phyloP scores from a whole-genome alignment of 1,140 invertebrate genomes.

The Zaprionus taronus region DNA sequence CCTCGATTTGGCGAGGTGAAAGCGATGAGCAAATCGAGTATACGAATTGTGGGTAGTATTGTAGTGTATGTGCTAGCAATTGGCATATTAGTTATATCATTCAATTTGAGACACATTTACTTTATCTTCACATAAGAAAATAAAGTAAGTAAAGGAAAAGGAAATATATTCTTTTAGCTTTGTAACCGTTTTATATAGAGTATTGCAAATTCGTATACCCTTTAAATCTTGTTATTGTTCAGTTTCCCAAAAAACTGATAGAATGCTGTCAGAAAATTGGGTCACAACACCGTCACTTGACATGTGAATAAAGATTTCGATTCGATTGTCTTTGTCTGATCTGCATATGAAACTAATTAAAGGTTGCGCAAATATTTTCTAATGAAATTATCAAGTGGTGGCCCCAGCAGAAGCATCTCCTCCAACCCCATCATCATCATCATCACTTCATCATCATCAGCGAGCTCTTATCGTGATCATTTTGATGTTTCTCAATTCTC shows the following conservation, averaged over 20 bases:
- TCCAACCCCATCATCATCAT: slow-evolving; percentile 3
- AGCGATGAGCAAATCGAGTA: slow-evolving; percentile 19
- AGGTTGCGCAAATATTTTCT: slow-evolving; percentile 54
- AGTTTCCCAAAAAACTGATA: slow-evolving; percentile 17
- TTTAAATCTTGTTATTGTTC: neutral
- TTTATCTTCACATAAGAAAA: no score
- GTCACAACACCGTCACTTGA: slow-evolving; percentile 58
- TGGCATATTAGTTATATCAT: neutral
- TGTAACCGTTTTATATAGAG: neutral
- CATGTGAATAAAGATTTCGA: slow-evolving; percentile 40
- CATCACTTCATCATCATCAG: slow-evolving; percentile 32
- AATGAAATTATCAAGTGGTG: slow-evolving; percentile 69
- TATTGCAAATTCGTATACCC: neutral
- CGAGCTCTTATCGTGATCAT: slow-evolving; percentile 38
- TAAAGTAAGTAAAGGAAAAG: no score
- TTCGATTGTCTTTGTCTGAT: slow-evolving; percentile 16
- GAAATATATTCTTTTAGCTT: no score
- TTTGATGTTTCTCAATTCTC: slow-evolving; percentile 48
- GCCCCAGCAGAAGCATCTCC: slow-evolving; percentile 18
- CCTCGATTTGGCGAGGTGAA: slow-evolving; percentile 19
- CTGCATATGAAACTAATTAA: slow-evolving; percentile 67
- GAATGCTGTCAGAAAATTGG: slow-evolving; percentile 54
- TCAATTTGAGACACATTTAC: neutral
- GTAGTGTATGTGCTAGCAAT: neutral
- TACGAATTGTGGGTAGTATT: neutral